Percentiles rank a stretch among this genome's conserved stretches.
phyloP scores from a whole-genome alignment of 2,888 invertebrate genomes.

The Orchesellides sinensis region DNA sequence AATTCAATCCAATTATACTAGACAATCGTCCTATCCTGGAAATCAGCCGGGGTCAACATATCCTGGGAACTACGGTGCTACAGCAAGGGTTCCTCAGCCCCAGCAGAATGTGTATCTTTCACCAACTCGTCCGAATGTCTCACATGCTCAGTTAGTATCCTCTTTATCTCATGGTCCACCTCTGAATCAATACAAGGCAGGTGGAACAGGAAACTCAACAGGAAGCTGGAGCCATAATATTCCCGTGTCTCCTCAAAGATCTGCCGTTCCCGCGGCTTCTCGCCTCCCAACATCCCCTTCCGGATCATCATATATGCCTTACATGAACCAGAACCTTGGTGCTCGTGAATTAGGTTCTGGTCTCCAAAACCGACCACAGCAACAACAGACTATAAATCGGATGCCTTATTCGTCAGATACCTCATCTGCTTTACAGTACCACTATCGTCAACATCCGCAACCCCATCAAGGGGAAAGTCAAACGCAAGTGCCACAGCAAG shows the following conservation, averaged over 20 bases:
- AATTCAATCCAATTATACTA: no score
- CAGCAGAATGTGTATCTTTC: neutral
- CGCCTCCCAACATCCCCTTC: neutral
- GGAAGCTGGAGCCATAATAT: neutral
- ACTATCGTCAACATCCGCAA: neutral
- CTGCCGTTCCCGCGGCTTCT: neutral
- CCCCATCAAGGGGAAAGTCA: neutral
- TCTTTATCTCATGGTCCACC: neutral
- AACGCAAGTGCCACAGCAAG: conserved; percentile 16
- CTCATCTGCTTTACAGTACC: conserved; percentile 1
- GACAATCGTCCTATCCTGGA: no score
- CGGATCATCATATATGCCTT: neutral
- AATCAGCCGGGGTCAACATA: no score
- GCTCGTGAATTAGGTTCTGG: neutral
- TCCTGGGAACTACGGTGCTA: no score
- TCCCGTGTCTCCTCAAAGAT: neutral
- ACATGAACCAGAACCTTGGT: conserved; percentile 16
- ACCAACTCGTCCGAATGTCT: neutral
- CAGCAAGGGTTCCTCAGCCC: no score
- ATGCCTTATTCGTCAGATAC: neutral
- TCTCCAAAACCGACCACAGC: neutral
- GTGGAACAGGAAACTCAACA: neutral
- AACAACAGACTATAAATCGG: neutral
- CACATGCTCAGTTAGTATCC: neutral
- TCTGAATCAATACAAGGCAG: neutral